These are phyloP conservation scores for Glyphotaelius pellucidus DNA, from an alignment of 2,888 invertebrate genomes.

Conservation along the genomic window DNA sequence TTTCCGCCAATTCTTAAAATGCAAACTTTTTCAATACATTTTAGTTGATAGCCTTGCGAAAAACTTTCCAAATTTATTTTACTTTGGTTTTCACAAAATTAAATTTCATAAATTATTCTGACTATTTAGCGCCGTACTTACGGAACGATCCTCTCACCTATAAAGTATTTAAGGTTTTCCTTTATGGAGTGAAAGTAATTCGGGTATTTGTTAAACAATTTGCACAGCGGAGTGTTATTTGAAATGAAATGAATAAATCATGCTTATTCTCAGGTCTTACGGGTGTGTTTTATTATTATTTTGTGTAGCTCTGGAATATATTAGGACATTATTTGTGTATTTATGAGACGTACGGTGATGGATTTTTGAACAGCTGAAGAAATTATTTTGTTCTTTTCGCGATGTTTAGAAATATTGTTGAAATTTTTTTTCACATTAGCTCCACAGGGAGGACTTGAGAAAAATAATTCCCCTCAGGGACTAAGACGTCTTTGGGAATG, in stretches of 20 bases:
- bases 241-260: slow-evolving; percentile 40
- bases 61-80: not conserved
- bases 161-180: slow-evolving; percentile 30
- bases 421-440: no score
- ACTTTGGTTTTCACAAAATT: not conserved
- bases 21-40: no score
- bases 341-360: not conserved
- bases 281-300: slow-evolving; percentile 29
- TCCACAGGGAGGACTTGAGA: no score
- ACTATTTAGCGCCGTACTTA: not conserved
- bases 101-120: not conserved
- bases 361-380: slow-evolving; percentile 16
- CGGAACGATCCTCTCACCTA: slow-evolving; percentile 5
- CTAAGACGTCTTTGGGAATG: no score
- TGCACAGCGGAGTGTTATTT: slow-evolving; percentile 33
- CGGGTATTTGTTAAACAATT: slow-evolving; percentile 41
- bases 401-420: not conserved
- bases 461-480: no score
- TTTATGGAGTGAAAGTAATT: slow-evolving; percentile 24
- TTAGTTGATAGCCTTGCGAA: not conserved
- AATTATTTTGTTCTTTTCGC: not conserved
- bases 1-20: no score
- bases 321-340: slow-evolving; percentile 19
- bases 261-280: slow-evolving; percentile 34
- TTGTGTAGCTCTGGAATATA: not conserved